These are phyloP conservation scores for Apoderus coryli DNA, from an alignment of 2,888 invertebrate species.

Conservation along the genomic window DNA sequence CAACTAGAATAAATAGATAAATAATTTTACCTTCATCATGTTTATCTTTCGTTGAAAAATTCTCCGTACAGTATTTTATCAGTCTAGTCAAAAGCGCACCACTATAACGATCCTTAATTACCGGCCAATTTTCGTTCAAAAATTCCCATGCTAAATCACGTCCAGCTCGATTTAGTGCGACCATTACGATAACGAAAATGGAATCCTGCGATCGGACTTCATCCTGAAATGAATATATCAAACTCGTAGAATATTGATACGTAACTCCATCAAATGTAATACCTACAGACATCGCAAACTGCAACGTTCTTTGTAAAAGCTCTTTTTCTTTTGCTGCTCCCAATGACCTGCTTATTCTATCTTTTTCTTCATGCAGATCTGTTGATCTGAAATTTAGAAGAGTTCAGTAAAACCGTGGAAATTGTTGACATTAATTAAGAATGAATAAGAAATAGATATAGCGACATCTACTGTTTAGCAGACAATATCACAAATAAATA, in stretches of 20 bases:
- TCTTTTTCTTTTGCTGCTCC: constrained; percentile 62
- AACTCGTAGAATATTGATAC: too few species aligned
- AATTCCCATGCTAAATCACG: constrained; percentile 83
- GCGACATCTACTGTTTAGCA: too few species aligned
- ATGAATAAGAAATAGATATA: too few species aligned
- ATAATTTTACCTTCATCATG: too few species aligned
- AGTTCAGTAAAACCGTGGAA: too few species aligned
- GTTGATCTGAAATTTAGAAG: too few species aligned
- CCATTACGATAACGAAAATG: constrained; percentile 76
- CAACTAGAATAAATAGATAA: too few species aligned
- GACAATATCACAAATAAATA: too few species aligned
- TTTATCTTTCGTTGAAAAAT: constrained; percentile 70
- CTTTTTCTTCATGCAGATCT: constrained; percentile 87
- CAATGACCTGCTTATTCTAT: constrained; percentile 72
- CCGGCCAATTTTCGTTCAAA: constrained; percentile 70
- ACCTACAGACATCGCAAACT: constrained; percentile 69
- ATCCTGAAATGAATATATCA: constrained; percentile 38
- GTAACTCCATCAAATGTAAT: too few species aligned
- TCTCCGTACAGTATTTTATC: constrained; percentile 75
- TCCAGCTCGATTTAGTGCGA: constrained; percentile 66
- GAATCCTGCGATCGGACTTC: constrained; percentile 88
- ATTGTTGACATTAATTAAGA: too few species aligned
- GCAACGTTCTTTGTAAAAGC: constrained; percentile 57
- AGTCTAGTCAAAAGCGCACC: constrained; percentile 70
- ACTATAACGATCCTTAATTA: constrained; percentile 64